Conservation (phyloP, 2,113 vertebrate species). For the Alouatta palliata region DNA sequence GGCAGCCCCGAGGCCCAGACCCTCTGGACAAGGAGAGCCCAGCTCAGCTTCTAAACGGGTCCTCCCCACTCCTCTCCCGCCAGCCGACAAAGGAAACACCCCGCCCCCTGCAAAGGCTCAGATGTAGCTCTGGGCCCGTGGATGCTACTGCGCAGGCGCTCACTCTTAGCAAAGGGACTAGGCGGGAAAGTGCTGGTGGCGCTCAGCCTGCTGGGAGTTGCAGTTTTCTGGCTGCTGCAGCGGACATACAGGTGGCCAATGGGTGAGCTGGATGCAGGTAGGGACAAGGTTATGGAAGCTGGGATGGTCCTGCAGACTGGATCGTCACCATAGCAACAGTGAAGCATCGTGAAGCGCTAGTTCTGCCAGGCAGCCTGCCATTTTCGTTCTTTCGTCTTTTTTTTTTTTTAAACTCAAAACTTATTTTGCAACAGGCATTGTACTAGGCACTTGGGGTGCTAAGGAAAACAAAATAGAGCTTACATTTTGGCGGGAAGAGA, state of each 20-base stretch:
- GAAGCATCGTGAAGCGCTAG: background rate
- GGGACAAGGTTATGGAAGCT: background rate
- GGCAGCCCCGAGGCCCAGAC: background rate
- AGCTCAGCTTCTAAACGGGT: too few relatives aligned
- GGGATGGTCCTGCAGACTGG: background rate
- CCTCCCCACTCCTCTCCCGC: accelerated
- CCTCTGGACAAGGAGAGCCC: background rate
- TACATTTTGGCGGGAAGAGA: background rate
- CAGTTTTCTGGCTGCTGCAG: background rate
- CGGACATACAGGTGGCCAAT: background rate
- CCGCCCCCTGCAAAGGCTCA: accelerated
- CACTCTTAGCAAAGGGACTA: background rate
- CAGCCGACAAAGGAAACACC: accelerated
- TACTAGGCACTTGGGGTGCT: background rate
- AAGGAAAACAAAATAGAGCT: background rate
- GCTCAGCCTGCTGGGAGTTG: background rate
- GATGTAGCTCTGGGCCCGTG: accelerated
- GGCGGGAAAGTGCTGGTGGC: accelerated
- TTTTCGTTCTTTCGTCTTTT: slow-evolving; percentile 11
- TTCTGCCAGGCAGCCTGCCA: background rate
- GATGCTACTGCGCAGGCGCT: background rate
- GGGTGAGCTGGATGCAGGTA: background rate
- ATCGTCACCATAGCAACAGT: background rate
- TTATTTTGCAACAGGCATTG: background rate
- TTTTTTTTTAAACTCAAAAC: too few relatives aligned